Base-by-base conservation (phyloP, 1,140 invertebrate species). In the Drosophila fuyamai region DNA sequence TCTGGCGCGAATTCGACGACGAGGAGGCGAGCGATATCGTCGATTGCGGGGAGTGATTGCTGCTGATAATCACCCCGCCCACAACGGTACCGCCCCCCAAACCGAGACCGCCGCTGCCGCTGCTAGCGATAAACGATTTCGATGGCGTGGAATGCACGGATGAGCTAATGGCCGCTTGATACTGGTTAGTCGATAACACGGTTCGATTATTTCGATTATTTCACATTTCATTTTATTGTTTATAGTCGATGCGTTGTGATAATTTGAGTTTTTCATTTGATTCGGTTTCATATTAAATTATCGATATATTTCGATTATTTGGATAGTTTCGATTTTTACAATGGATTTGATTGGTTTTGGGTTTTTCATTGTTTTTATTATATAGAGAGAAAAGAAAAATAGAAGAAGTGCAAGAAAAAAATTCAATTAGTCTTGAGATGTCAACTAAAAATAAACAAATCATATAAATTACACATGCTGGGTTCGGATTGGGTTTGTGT, bases 101-200 rank as follows among this genome's bases (percentile, higher is more conserved):
- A 66, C 84, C 83, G 36, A 68, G 83, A 53, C 79, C 76, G 59
- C 70, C 59, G 66, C 66, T 75, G 59, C 79, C 57, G 73, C 82
- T 84, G 70, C 75, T 88, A 70, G 80, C 89, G 61, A 92, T 91
- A 93, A 94, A 94, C 51, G 94, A 94, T 92, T 94, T 94, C 79
- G 94, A 94, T 47, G 94, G 94, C 57, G 94, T 94, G 86, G 94
- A 94, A 91, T 94, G 94, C 70, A 92, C 94, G 68, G 94, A 92
- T 90, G 91, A 94, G 79, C 89, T 92, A 74, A 92, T 91, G 90
- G 92, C 92, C 88, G 92, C 92, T 76, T 92, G 92, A 92, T 92
- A 92, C 92, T 92, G 79, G 51, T 58, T 61, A 67, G 58, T 74
- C 57, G 56, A 71, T 75, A n/a, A 14, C 18, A 40, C 7, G 4